phyloP scores from a whole-genome alignment of 2,113 vertebrate species.

The Amazona vittata region DNA sequence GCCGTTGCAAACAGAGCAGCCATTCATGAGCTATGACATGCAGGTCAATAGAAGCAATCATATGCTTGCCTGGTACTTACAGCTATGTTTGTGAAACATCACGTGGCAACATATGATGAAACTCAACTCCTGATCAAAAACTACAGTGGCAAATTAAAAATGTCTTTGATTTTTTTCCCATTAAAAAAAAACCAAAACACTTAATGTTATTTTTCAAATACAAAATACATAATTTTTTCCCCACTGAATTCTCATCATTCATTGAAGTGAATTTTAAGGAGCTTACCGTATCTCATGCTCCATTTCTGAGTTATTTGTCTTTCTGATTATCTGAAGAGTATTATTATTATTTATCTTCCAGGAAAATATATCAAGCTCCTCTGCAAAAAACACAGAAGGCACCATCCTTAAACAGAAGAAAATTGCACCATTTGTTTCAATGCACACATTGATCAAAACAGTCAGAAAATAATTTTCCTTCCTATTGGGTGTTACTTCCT shows the following conservation, averaged over 20 bases:
- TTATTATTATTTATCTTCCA: background rate
- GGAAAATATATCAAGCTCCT: background rate
- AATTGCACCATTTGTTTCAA: background rate
- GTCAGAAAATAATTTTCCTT: background rate
- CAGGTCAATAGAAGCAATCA: conserved; percentile 40
- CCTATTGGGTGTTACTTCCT: background rate
- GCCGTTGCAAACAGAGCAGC: conserved; percentile 28
- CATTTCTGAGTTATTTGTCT: background rate
- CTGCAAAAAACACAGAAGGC: fast-evolving
- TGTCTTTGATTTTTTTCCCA: background rate
- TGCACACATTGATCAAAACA: background rate
- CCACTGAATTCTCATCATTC: background rate
- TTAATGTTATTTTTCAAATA: background rate
- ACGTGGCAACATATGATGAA: background rate
- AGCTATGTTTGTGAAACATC: background rate
- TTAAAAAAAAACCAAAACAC: background rate
- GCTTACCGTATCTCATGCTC: background rate
- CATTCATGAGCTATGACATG: conserved; percentile 26
- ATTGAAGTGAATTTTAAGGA: background rate
- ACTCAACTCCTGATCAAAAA: background rate
- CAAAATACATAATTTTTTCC: background rate
- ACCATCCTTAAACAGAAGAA: background rate
- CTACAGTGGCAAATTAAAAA: background rate
- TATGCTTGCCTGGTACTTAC: background rate
- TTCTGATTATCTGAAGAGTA: background rate